Evolutionary conservation across 2,113 vertebrate genomes (phyloP).

Genomic region (Actinemys pallida): DNA sequence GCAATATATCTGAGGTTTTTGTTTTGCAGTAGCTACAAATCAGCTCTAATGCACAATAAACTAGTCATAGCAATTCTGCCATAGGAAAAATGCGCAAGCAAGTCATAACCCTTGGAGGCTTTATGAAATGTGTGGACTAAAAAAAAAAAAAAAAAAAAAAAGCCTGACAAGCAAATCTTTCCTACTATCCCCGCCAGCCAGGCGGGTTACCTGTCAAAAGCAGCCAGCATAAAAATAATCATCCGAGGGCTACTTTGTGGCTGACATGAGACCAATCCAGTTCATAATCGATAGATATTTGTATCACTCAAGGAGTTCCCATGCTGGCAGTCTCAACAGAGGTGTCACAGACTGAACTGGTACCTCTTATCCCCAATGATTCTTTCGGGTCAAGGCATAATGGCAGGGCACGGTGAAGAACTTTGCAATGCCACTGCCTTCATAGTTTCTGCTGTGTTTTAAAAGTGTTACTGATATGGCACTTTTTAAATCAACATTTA

Average conservation of each 20-base stretch:
- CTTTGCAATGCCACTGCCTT: neutral
- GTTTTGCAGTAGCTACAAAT: neutral
- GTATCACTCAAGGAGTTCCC: neutral
- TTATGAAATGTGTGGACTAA: neutral
- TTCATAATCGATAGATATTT: accelerated
- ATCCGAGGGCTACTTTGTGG: neutral
- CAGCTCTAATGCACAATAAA: neutral
- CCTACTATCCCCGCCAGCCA: neutral
- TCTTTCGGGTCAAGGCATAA: neutral
- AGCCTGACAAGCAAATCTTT: neutral
- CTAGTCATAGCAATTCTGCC: neutral
- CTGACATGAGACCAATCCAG: neutral
- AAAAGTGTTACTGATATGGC: neutral
- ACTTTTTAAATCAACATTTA: accelerated
- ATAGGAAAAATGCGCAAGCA: neutral
- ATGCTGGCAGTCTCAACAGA: neutral
- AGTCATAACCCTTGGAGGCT: neutral
- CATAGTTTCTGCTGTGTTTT: neutral
- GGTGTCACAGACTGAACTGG: neutral
- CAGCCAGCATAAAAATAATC: neutral
- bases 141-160: neutral
- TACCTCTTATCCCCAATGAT: neutral
- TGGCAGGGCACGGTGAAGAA: neutral
- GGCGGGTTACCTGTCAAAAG: neutral
- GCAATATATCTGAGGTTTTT: neutral